Conservation (phyloP, 2,888 invertebrate genomes). For the Sinotaia quadrata region DNA sequence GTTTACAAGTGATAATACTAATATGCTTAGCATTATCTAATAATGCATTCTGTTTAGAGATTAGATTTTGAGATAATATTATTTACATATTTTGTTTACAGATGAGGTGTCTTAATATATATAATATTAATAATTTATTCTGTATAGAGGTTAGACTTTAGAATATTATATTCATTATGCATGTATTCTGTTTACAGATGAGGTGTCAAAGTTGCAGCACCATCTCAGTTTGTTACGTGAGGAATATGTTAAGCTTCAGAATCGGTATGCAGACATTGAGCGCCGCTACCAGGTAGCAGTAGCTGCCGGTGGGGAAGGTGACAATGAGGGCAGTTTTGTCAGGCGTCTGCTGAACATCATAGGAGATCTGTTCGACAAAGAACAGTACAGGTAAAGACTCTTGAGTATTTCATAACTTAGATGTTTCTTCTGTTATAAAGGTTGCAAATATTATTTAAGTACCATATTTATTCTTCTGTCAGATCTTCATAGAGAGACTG, state of each 20-base stretch:
- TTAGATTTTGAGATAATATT: not conserved
- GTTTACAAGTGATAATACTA: no score
- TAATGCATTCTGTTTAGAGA: no score
- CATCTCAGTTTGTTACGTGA: slow-evolving; percentile 88
- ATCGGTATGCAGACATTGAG: slow-evolving; percentile 85
- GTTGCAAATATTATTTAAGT: no score
- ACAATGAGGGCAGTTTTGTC: slow-evolving; percentile 81
- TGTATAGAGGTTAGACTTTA: not conserved
- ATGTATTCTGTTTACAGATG: slow-evolving; percentile 65
- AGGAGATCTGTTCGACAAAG: slow-evolving; percentile 85
- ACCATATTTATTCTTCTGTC: no score
- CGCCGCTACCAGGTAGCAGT: slow-evolving; percentile 84
- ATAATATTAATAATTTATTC: slow-evolving; percentile 7
- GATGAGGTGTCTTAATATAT: no score
- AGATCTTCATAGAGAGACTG: no score
- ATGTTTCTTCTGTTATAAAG: no score
- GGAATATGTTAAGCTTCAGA: slow-evolving; percentile 91
- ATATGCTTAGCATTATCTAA: no score
- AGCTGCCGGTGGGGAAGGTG: slow-evolving; percentile 77
- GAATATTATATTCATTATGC: slow-evolving; percentile 7
- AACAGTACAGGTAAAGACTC: slow-evolving; percentile 76
- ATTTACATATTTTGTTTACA: no score
- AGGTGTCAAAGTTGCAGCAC: slow-evolving; percentile 79
- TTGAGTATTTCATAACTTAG: no score
- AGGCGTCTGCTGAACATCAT: slow-evolving; percentile 85